Conservation (phyloP, 2,888 invertebrate genomes). For the Eutolmus rufibarbis region DNA sequence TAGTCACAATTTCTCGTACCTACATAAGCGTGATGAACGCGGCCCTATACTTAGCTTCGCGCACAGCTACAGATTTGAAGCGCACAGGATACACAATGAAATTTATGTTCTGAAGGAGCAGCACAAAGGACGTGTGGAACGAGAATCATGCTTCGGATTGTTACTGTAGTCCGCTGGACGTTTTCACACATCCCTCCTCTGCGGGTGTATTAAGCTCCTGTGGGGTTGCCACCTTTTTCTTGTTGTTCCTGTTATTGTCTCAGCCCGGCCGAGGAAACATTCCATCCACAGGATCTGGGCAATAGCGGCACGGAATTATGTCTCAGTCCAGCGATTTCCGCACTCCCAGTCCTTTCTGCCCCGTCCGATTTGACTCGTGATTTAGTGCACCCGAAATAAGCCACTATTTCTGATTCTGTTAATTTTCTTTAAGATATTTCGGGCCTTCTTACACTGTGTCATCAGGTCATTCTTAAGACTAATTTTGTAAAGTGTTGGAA, state of each 20-base stretch:
- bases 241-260: conserved; percentile 19
- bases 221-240: conserved; percentile 32
- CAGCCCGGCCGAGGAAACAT: not conserved
- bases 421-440: not conserved
- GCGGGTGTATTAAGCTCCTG: not conserved
- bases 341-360: not conserved
- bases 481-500: not conserved
- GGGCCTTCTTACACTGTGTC: not conserved
- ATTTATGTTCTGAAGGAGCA: conserved; percentile 43
- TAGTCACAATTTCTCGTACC: not conserved
- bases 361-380: not conserved
- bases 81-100: conserved; percentile 42
- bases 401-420: not conserved
- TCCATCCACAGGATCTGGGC: not conserved
- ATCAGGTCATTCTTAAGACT: not conserved
- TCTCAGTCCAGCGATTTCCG: not conserved
- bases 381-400: not conserved
- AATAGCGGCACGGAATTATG: not conserved
- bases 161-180: conserved; percentile 19
- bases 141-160: conserved; percentile 23
- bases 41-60: not conserved
- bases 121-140: conserved; percentile 26
- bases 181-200: not conserved
- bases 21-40: not conserved
- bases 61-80: not conserved